Conservation (phyloP, 1,140 invertebrate species). For the Drosophila cardini region DNA sequence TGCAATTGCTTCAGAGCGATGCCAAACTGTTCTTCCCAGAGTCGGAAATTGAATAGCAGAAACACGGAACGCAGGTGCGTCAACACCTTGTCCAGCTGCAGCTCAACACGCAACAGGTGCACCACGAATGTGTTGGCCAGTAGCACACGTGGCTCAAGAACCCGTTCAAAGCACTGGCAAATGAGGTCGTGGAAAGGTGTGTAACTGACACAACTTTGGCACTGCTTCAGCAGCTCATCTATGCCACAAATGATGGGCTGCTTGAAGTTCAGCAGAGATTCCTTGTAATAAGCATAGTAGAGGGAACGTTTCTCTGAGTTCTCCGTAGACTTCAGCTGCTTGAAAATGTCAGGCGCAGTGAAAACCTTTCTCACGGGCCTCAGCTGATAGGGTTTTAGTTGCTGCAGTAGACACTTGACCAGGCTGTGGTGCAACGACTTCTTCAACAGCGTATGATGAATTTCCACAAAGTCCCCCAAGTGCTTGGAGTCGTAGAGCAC, state of each 20-base stretch:
- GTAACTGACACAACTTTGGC: conserved; percentile 15
- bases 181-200: conserved; percentile 39
- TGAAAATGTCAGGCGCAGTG: conserved; percentile 23
- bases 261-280: conserved; percentile 8
- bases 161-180: conserved; percentile 4
- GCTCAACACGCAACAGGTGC: neutral
- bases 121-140: conserved; percentile 27
- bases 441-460: conserved; percentile 19
- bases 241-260: neutral
- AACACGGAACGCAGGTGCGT: conserved; percentile 12
- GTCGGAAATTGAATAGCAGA: conserved; percentile 4
- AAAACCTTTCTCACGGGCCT: accelerated
- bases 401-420: conserved; percentile 3
- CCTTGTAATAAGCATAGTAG: conserved; percentile 31
- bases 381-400: conserved; percentile 31
- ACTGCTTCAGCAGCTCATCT: conserved; percentile 23
- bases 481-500: conserved; percentile 23
- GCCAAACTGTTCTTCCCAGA: neutral
- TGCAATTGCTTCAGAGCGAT: neutral
- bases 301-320: conserved; percentile 22
- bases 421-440: conserved; percentile 3
- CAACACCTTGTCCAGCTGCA: conserved; percentile 2
- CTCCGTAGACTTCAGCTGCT: conserved; percentile 9
- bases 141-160: conserved; percentile 5
- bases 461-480: conserved; percentile 2